Evolutionary conservation across 2,797 vertebrate genomes (phyloP).

Genomic region (Antennarius maculatus): DNA sequence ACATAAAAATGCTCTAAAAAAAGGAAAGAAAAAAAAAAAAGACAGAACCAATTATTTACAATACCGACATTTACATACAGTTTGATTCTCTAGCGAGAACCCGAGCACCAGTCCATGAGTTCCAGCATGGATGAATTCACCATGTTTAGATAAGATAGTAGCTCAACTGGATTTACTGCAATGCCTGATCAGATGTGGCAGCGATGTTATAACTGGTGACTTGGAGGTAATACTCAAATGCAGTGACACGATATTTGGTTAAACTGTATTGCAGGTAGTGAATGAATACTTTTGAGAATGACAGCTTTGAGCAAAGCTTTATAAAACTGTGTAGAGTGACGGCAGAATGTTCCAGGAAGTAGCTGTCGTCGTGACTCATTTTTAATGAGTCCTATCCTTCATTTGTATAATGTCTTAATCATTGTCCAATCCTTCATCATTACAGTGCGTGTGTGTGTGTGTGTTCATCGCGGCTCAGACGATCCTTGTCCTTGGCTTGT

Average conservation of each 20-base stretch:
- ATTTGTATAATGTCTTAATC: conserved; percentile 58
- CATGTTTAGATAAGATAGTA: conserved; percentile 25
- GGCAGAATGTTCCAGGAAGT: conserved; percentile 38
- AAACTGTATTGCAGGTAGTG: conserved; percentile 39
- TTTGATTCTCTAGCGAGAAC: conserved; percentile 63
- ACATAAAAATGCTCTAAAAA: conserved; percentile 84
- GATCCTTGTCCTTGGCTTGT: conserved; percentile 26
- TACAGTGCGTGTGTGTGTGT: conserved; percentile 35
- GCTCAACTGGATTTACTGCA: conserved; percentile 28
- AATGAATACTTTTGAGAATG: conserved; percentile 57
- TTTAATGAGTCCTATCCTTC: conserved; percentile 73
- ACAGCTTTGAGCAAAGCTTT: conserved; percentile 32
- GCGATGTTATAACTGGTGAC: conserved; percentile 41
- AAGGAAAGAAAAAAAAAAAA: conserved; percentile 61
- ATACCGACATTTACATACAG: conserved; percentile 85
- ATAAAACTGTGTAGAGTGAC: conserved; percentile 34
- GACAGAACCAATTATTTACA: conserved; percentile 89
- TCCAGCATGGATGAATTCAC: conserved; percentile 83
- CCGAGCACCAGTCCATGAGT: conserved; percentile 86
- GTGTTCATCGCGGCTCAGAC: conserved; percentile 50
- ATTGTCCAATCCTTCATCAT: conserved; percentile 69
- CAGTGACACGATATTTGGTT: conserved; percentile 65
- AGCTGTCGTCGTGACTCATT: conserved; percentile 42
- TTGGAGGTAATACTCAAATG: conserved; percentile 70
- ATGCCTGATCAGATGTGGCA: conserved; percentile 50